Evolutionary conservation across 2,797 vertebrate species (phyloP), one percentile per base, ranked within the genome.

Genomic region (Fistularia commersonii): DNA sequence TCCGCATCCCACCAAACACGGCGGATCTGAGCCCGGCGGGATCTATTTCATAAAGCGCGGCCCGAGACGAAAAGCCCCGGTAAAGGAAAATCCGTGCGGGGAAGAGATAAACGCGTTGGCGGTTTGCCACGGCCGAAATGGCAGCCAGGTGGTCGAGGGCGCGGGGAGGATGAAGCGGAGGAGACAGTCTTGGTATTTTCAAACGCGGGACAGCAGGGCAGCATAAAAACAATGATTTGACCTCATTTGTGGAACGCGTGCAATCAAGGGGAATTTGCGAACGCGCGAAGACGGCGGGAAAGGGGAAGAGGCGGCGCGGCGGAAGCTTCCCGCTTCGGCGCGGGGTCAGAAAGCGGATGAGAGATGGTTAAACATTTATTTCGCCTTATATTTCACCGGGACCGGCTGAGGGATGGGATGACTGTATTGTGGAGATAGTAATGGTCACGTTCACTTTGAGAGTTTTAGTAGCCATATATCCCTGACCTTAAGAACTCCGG

Each of bases 381-480:
- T 72, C 52, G 41, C 65, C 46, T 69, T 42, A 73, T 85, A 82
- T 85, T 86, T 88, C 76, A 85, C 41, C 1, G 0, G 55, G 69
- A 53, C 57, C 50, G 10, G 15, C 77, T 67, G 76, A 79, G 70
- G 67, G 80, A 86, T 84, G 74, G 72, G 73, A 85, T 64, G 61
- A 86, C 81, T 87, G 84, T 84, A 84, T 85, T 86, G 86, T 84
- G 71, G 57, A 69, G 80, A 85, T 83, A 82, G 88, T 81, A 82
- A 85, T 86, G 82, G 86, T 85, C 84, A 80, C 81, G 73, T 87
- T 88, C 81, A 75, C 79, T 79, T 80, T 84, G 81, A 87, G 83
- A 86, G 79, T 85, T 89, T 89, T 89, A 89, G 83, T 81, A 80
- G 85, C 85, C 84, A 86, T 81, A 82, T 86, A 88, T 86, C 84